These are phyloP conservation scores for Gadopsis marmoratus DNA, from an alignment of 2,797 vertebrate species.

Conservation along the genomic window DNA sequence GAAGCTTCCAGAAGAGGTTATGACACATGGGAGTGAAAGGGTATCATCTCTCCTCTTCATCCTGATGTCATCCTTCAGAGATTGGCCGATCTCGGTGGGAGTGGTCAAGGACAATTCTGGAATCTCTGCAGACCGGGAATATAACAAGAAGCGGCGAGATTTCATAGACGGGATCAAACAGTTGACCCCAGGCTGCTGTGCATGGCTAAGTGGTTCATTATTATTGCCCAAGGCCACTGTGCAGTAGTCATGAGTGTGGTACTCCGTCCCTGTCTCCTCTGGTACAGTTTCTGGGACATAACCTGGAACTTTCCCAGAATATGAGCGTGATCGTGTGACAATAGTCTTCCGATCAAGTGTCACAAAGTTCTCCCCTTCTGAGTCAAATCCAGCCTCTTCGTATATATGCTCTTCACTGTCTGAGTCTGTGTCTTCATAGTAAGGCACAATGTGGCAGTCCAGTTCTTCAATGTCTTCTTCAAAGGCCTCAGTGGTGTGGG, in stretches of 20 bases:
- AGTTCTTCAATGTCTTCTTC: slow-evolving; percentile 89
- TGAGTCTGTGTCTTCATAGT: slow-evolving; percentile 85
- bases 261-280: slow-evolving; percentile 92
- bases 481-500: slow-evolving; percentile 87
- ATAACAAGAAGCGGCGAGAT: slow-evolving; percentile 90
- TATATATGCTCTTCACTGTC: slow-evolving; percentile 89
- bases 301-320: slow-evolving; percentile 93
- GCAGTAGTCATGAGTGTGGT: slow-evolving; percentile 82
- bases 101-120: slow-evolving; percentile 84
- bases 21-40: slow-evolving; percentile 91
- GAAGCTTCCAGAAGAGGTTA: slow-evolving; percentile 95
- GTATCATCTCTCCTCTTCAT: slow-evolving; percentile 90
- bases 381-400: slow-evolving; percentile 86
- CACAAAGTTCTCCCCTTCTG: slow-evolving; percentile 88
- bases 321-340: slow-evolving; percentile 91
- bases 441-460: slow-evolving; percentile 89
- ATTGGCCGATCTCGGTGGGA: slow-evolving; percentile 82
- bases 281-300: slow-evolving; percentile 97
- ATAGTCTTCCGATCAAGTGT: slow-evolving; percentile 88
- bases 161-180: slow-evolving; percentile 85
- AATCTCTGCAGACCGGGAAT: slow-evolving; percentile 92
- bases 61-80: slow-evolving; percentile 81
- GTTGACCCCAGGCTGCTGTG: slow-evolving; percentile 77
- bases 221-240: slow-evolving; percentile 82
- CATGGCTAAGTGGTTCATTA: slow-evolving; percentile 74